These are phyloP conservation scores for Uropetala carovei DNA, from an alignment of 2,888 invertebrate species.

Conservation along the genomic window DNA sequence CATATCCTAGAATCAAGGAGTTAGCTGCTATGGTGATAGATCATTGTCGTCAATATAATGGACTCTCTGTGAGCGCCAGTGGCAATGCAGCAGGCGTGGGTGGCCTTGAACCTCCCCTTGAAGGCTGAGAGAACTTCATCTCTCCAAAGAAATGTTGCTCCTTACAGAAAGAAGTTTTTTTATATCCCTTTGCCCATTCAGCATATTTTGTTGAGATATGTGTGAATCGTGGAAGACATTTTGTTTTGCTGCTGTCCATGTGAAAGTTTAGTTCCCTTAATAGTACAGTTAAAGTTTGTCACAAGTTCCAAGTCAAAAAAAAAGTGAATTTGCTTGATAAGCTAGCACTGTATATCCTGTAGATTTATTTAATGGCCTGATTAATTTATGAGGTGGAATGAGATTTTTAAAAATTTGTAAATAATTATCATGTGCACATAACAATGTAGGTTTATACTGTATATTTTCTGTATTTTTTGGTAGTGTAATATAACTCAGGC, in stretches of 20 bases:
- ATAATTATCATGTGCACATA: neutral
- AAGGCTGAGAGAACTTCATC: neutral
- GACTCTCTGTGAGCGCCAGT: neutral
- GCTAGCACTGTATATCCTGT: neutral
- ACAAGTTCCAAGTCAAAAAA: slow-evolving; percentile 27
- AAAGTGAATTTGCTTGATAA: slow-evolving; percentile 26
- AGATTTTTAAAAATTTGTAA: slow-evolving; percentile 25
- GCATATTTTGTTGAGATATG: neutral
- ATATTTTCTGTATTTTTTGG: slow-evolving; percentile 45
- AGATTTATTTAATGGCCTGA: neutral
- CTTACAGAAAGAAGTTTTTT: neutral
- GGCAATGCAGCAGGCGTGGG: neutral
- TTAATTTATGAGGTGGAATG: neutral
- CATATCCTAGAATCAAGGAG: slow-evolving; percentile 82
- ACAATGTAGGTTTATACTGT: slow-evolving; percentile 17
- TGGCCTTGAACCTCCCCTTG: slow-evolving; percentile 7
- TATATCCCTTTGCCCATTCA: neutral
- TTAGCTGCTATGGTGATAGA: slow-evolving; percentile 83
- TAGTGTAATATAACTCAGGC: slow-evolving; percentile 45
- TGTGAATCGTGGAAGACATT: neutral
- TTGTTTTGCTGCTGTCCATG: neutral
- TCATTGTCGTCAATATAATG: slow-evolving; percentile 77
- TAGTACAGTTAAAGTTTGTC: slow-evolving; percentile 2
- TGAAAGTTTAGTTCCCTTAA: slow-evolving; percentile 1
- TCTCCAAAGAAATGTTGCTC: neutral